Conservation (phyloP, 2,888 invertebrate genomes). For the Aleiodes leptofemur region DNA sequence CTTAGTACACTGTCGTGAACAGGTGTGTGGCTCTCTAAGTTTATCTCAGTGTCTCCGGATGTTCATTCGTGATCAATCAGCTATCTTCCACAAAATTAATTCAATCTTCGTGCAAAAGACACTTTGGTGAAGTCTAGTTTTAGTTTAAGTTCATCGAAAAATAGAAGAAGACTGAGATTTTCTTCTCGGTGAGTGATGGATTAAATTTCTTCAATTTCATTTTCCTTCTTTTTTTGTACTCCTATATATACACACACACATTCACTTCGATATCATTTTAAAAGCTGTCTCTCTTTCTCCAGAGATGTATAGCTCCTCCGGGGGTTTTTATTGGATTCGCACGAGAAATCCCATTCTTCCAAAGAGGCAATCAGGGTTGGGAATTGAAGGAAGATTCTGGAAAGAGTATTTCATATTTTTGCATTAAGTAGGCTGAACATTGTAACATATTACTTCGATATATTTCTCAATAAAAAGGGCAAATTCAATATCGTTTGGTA, state of each 20-base stretch:
- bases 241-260: neutral
- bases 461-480: conserved; percentile 1
- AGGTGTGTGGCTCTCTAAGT: neutral
- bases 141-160: neutral
- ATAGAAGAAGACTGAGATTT: neutral
- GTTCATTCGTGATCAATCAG: conserved; percentile 1
- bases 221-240: neutral
- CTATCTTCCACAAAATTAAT: neutral
- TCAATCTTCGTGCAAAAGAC: too few species aligned
- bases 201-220: conserved; percentile 5
- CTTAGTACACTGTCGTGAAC: conserved; percentile 16
- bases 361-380: neutral
- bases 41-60: neutral
- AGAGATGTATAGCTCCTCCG: neutral
- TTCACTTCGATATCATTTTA: conserved; percentile 11
- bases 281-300: neutral
- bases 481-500: conserved; percentile 10
- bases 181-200: conserved; percentile 36
- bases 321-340: neutral
- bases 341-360: neutral
- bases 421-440: neutral
- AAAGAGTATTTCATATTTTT: neutral
- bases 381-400: too few species aligned
- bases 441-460: neutral
- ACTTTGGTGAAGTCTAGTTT: too few species aligned